Base-by-base conservation (phyloP, 2,797 vertebrate genomes). In the Eleutherodactylus coqui region DNA sequence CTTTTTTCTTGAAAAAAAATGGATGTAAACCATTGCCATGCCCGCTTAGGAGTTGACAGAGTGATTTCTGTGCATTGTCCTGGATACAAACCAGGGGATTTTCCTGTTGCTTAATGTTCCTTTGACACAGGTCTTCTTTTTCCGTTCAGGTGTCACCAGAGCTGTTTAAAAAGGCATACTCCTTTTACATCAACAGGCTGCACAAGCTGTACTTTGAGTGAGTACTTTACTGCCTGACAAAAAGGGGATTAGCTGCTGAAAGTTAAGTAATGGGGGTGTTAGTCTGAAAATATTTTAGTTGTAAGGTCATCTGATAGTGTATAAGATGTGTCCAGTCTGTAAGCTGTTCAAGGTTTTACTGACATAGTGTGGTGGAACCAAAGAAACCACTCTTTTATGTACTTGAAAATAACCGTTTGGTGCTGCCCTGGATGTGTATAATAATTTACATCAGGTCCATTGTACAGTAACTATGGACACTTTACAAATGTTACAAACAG, bases 181-280 rank as follows among this genome's bases (percentile, higher is more conserved):
- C 79, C 19, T 93, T 91, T 90, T 94, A 95, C 79, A 94, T 89
- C 70, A 94, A 88, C 87, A 90, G 85, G 72, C 86, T 96, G 90
- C 89, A 92, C 87, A 94, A 92, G 55, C 86, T 88, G 64, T 93
- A 88, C 89, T 96, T 97, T 91, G 90, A 83, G 94, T 96, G 92
- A 91, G 95, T 92, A 82, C 72, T 4, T 87, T 83, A 87, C 79
- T 49, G 49, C 70, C 78, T 82, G 79, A 67, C 70, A 81, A 75
- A 75, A n/a, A 24, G 24, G 32, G 53, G 80, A 64, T 80, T 53
- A 81, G 6, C 49, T 85, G 67, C 70, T 72, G n/a, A 69, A 43
- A 69, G 45, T 75, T 75, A 51, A 49, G 14, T 21, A 76, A 45
- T 27, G n/a, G 24, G 55, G 55, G n/a, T 2, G 11, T 21, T 34